A percentile compares a stretch with the other conserved stretches of the same genome.
Evolutionary conservation across 2,797 vertebrate genomes (phyloP).

Genomic region (Sitta carolinensis): DNA sequence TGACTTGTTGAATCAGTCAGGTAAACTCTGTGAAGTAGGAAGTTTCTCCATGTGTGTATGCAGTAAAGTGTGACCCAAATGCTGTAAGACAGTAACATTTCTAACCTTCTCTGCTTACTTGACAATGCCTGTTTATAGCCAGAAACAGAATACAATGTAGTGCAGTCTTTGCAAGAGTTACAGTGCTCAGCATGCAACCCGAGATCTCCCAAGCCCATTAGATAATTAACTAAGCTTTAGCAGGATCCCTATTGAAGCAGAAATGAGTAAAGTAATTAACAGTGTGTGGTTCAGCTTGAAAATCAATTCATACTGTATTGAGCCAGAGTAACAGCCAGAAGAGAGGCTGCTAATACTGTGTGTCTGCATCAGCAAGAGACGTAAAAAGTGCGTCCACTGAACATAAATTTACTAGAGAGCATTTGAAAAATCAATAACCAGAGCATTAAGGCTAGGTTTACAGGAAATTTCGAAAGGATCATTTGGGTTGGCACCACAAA

Average conservation of each 20-base stretch:
- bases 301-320: conserved; percentile 8
- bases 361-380: conserved; percentile 31
- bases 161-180: neutral
- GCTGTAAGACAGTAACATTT: neutral
- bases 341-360: neutral
- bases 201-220: neutral
- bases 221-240: conserved; percentile 34
- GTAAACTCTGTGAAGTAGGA: neutral
- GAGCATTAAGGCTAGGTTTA: conserved; percentile 14
- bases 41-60: neutral
- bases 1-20: neutral
- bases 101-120: neutral
- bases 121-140: neutral
- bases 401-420: neutral
- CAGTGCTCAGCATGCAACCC: neutral
- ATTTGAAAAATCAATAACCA: conserved; percentile 23
- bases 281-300: neutral
- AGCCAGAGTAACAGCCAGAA: neutral
- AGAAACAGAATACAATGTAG: neutral
- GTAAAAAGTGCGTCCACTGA: neutral
- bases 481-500: conserved; percentile 11
- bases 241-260: neutral
- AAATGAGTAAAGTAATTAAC: conserved; percentile 39
- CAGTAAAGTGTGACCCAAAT: neutral
- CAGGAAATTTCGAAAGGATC: conserved; percentile 41